Percentiles rank a stretch among this genome's conserved stretches.
Conservation (phyloP, 2,113 vertebrate genomes). For the Progne subis region DNA sequence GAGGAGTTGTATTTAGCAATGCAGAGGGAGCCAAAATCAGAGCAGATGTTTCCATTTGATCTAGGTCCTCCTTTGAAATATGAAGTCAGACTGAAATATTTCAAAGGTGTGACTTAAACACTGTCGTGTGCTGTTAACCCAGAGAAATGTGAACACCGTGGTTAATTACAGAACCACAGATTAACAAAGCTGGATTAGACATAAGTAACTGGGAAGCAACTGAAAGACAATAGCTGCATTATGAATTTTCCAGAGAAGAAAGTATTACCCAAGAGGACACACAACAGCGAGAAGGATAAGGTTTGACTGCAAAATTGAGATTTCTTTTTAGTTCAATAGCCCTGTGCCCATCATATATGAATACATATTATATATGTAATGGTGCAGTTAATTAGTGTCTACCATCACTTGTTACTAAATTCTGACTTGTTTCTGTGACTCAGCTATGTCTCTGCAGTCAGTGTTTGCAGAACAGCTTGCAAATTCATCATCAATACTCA, state of each 20-base stretch:
- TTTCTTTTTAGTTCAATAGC: background rate
- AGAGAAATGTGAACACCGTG: background rate
- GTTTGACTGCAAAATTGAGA: background rate
- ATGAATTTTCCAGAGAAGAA: background rate
- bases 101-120: background rate
- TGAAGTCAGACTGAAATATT: background rate
- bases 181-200: background rate
- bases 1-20: background rate
- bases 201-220: background rate
- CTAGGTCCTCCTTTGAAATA: background rate
- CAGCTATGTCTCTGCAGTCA: background rate
- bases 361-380: background rate
- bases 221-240: background rate
- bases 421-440: background rate
- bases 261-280: background rate
- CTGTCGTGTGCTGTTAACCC: background rate
- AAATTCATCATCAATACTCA: background rate
- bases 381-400: background rate
- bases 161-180: background rate
- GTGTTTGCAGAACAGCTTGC: background rate
- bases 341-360: background rate
- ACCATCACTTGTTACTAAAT: background rate
- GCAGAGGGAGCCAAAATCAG: background rate
- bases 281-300: background rate
- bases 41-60: conserved; percentile 1